These are phyloP conservation scores for Otus sunia DNA, from an alignment of 2,113 vertebrate genomes.

Conservation along the genomic window DNA sequence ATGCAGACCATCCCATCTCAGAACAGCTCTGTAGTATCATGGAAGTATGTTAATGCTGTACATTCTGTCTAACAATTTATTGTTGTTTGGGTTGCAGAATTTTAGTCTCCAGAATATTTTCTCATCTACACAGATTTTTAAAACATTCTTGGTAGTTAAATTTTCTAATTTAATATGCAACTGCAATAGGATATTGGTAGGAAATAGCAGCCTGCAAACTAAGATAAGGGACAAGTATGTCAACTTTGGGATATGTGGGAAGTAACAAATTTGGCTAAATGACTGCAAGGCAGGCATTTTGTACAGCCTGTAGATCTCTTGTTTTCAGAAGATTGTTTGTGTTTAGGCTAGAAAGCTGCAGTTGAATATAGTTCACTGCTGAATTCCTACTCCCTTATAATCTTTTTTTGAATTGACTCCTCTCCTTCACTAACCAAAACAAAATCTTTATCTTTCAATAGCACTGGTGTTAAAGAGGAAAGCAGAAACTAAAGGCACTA, in stretches of 20 bases:
- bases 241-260: not conserved
- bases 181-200: conserved; percentile 1
- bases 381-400: not conserved
- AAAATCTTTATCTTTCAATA: conserved; percentile 51
- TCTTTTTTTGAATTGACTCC: not conserved
- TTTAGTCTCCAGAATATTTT: not conserved
- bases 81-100: not conserved
- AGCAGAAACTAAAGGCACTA: conserved; percentile 69
- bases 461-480: conserved; percentile 68
- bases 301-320: not conserved
- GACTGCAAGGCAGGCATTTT: not conserved
- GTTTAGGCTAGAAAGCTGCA: not conserved
- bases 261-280: conserved; percentile 15
- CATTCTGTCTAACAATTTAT: not conserved
- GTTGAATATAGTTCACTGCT: not conserved
- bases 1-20: not conserved
- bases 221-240: conserved; percentile 22
- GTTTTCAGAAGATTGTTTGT: not conserved
- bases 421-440: conserved; percentile 6
- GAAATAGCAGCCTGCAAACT: conserved; percentile 15
- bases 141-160: not conserved
- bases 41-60: not conserved
- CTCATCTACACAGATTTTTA: not conserved
- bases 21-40: not conserved
- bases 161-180: conserved; percentile 6